Evolutionary conservation across 2,113 vertebrate species (phyloP).

Genomic region (Ammodytes dubius): DNA sequence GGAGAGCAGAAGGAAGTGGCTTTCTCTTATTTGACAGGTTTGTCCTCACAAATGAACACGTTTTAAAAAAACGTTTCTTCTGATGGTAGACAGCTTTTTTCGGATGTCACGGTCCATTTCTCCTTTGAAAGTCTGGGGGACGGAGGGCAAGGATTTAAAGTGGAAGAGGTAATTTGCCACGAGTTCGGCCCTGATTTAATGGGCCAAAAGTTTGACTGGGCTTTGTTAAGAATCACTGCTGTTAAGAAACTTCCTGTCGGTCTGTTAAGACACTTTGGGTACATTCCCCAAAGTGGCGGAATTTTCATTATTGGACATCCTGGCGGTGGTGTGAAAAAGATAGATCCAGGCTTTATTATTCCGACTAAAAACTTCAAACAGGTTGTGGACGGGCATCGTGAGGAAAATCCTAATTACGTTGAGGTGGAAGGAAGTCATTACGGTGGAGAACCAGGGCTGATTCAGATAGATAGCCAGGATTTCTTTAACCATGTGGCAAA

Average conservation of each 20-base stretch:
- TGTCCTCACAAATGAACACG: constrained; percentile 62
- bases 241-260: not conserved
- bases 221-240: constrained; percentile 38
- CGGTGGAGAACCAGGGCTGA: fast-evolving
- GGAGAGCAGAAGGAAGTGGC: not conserved
- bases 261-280: constrained; percentile 25
- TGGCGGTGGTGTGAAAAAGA: constrained; percentile 49
- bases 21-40: constrained; percentile 47
- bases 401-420: not conserved
- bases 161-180: constrained; percentile 31
- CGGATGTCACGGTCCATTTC: constrained; percentile 45
- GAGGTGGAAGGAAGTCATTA: fast-evolving
- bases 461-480: fast-evolving
- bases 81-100: fast-evolving
- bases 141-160: fast-evolving
- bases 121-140: constrained; percentile 38
- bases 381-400: not conserved
- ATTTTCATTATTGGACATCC: constrained; percentile 79
- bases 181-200: fast-evolving
- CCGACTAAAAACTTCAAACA: fast-evolving
- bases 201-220: constrained; percentile 40
- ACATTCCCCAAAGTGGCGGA: not conserved
- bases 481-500: constrained; percentile 30
- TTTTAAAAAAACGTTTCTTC: not conserved
- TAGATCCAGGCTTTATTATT: constrained; percentile 63